Percentiles rank a stretch among this genome's conserved stretches.
Conservation (phyloP, 2,888 invertebrate genomes). For the Drosophila anomalata region DNA sequence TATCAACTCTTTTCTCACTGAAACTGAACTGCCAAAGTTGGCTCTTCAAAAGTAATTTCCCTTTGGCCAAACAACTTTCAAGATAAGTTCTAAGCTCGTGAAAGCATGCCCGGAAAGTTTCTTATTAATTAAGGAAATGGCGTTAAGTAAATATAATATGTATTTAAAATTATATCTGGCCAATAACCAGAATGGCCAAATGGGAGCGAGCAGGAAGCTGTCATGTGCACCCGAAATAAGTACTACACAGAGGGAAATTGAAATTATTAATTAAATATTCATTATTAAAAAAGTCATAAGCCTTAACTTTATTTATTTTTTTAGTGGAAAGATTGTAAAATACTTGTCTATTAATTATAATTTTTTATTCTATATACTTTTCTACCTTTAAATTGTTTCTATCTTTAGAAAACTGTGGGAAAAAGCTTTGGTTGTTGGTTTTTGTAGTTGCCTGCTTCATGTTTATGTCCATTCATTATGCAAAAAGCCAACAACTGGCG, state of each 20-base stretch:
- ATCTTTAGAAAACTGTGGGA: conserved; percentile 35
- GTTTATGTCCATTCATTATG: conserved; percentile 75
- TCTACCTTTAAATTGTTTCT: not conserved
- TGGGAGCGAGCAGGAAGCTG: conserved; percentile 7
- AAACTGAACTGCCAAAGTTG: not conserved
- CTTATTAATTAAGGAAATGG: conserved; percentile 74
- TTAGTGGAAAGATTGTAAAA: not conserved
- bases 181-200: conserved; percentile 30
- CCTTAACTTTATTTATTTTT: not conserved
- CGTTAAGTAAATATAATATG: conserved; percentile 43
- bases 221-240: conserved; percentile 56
- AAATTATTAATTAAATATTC: too few relatives aligned
- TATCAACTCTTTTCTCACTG: not conserved
- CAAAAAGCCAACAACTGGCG: conserved; percentile 62
- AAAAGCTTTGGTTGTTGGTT: conserved; percentile 46
- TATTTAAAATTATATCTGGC: conserved; percentile 44
- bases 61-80: conserved; percentile 30
- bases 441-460: conserved; percentile 32
- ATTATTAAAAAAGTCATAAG: too few relatives aligned
- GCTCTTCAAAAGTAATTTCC: conserved; percentile 10
- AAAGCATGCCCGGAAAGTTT: conserved; percentile 41
- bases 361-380: not conserved
- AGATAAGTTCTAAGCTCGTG: conserved; percentile 18
- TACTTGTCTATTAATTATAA: not conserved
- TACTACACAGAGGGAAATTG: conserved; percentile 18